Evolutionary conservation across 1,140 invertebrate genomes (phyloP), one percentile per base, ranked within the genome.

Genomic region (Nasonia longicornis): DNA sequence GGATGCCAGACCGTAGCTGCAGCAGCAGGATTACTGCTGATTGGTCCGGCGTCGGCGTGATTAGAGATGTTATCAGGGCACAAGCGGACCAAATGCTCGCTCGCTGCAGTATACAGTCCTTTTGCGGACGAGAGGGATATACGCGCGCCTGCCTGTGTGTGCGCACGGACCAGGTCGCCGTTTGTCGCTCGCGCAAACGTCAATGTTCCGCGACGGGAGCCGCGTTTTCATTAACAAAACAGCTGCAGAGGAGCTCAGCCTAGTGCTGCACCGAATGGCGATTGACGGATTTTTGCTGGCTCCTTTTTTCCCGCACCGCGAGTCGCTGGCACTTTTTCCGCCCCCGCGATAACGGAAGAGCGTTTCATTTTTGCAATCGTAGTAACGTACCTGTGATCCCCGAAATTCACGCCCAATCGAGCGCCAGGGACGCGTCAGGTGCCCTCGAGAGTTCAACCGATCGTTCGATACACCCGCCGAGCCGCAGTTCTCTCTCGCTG

Each of bases 31-130:
- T 81, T 79, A 78, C 29, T 35, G 77, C 77, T 82, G 83, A 84
- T 82, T 84, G 83, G 83, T 82, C 77, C 83, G 26, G 42, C 70
- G 76, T 80, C 63, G 70, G 71, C 75, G 64, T 83, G 83, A 84
- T 84, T 84, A 82, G 80, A 84, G 83, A 82, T 83, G 82, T 83
- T 83, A 81, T 83, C 80, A 77, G 69, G 75, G 52, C 73, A 26
- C 72, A 70, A 70, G 26, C 64, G 10, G 29, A 26, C 73, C 66
- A 58, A 78, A 58, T 35, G 45, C 77, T 66, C 8, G 2, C 14
- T 42, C 31, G 14, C 70, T 72, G 16, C 52, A n/a, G 52, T 58
- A 58, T 7, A 58, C 52, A 58, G 52, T 58, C 52, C 52, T 58
- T 58, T 58, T 58, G 52, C 52, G 16, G 52, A 58, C 20, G 52